Percentiles rank a stretch among this genome's conserved stretches.
Conservation (phyloP, 2,797 vertebrate genomes). For the Enteromius argenteus region DNA sequence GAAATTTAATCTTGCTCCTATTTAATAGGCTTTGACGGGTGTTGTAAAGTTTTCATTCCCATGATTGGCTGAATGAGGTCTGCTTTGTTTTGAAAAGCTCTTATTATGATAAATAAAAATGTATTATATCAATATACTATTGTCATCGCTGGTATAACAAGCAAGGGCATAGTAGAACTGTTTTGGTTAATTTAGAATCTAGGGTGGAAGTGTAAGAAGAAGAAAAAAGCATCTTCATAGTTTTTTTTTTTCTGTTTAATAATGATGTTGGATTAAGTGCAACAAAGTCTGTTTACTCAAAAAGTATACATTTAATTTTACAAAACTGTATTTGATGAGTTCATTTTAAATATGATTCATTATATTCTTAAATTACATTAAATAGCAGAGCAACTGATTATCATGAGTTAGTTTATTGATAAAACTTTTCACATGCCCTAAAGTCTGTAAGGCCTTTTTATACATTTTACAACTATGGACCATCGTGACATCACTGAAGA, state of each 20-base stretch:
- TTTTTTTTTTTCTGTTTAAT: too few species aligned
- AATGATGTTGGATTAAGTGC: background rate
- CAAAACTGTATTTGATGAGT: background rate
- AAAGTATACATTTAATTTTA: background rate
- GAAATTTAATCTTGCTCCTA: slow-evolving; percentile 43
- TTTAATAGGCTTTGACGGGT: slow-evolving; percentile 49
- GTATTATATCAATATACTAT: slow-evolving; percentile 49
- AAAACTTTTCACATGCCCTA: background rate
- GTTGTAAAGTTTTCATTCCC: slow-evolving; percentile 57
- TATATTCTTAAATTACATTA: background rate
- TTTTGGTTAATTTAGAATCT: background rate
- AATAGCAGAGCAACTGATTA: background rate
- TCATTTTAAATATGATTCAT: background rate
- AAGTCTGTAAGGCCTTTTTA: background rate
- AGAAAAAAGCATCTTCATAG: background rate
- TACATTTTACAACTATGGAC: background rate
- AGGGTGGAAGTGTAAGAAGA: background rate
- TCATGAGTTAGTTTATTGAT: background rate
- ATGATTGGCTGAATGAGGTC: slow-evolving; percentile 37
- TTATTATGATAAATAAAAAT: slow-evolving; percentile 61
- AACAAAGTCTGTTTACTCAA: background rate
- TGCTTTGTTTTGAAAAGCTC: slow-evolving; percentile 65
- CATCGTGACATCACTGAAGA: slow-evolving; percentile 10
- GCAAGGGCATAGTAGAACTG: too few species aligned
- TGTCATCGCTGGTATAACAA: slow-evolving; percentile 20